These are phyloP conservation scores for Ennomos fuscantarius DNA, from an alignment of 2,888 invertebrate genomes.

Conservation along the genomic window DNA sequence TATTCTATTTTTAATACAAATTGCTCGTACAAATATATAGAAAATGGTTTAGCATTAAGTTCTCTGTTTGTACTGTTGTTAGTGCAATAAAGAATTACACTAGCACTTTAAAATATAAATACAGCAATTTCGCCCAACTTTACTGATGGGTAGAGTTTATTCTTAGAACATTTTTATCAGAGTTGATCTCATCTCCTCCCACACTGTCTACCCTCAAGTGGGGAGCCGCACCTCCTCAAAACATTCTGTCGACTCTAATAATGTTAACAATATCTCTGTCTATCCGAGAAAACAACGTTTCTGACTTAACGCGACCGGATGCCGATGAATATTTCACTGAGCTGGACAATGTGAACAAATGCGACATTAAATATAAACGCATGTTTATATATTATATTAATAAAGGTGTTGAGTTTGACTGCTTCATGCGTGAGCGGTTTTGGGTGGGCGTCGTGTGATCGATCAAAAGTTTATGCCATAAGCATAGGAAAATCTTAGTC, in stretches of 20 bases:
- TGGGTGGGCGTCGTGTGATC: slow-evolving; percentile 7
- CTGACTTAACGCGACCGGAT: slow-evolving; percentile 5
- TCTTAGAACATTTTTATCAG: too few relatives aligned
- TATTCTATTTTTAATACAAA: too few relatives aligned
- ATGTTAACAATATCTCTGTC: neutral
- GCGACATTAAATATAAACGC: slow-evolving; percentile 1
- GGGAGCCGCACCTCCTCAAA: neutral
- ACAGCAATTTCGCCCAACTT: too few relatives aligned
- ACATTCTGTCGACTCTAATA: neutral
- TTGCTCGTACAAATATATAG: too few relatives aligned
- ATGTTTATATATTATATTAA: neutral
- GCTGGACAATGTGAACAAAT: slow-evolving; percentile 5
- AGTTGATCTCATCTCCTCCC: too few relatives aligned
- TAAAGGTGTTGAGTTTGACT: slow-evolving; percentile 1
- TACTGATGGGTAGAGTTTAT: too few relatives aligned
- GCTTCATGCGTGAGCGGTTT: slow-evolving; percentile 6
- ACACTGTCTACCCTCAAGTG: neutral
- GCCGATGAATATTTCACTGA: slow-evolving; percentile 11
- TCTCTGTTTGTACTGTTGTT: too few relatives aligned
- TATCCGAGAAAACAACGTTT: slow-evolving; percentile 3
- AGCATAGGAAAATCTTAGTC: too few relatives aligned
- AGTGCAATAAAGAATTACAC: too few relatives aligned
- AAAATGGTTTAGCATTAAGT: too few relatives aligned
- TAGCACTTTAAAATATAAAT: too few relatives aligned
- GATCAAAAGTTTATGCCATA: neutral